Base-by-base conservation (phyloP, 1,140 invertebrate genomes). In the Macrostomum lignano region DNA sequence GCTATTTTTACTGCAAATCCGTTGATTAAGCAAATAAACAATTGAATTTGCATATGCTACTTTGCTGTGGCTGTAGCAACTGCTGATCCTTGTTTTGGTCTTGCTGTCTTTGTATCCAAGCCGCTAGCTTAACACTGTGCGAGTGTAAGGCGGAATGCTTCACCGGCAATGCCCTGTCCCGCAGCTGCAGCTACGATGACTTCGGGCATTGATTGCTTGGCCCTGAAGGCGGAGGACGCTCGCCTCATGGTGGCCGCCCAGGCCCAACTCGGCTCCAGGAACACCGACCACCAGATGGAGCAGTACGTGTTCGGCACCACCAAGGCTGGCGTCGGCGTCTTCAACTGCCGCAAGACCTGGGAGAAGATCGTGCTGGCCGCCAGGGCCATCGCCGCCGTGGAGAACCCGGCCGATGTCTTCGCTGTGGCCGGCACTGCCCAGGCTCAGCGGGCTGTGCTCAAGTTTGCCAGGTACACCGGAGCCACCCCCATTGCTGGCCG, bases 401-500 rank as follows among this genome's bases (percentile, higher is more conserved):
- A 96, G 58, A 82, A 94, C 47, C 74, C 84, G 14, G 71, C 75
- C 37, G 91, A 98, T 56, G 70, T 84, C 1, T 93, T 79, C 60
- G 84, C 88, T 33, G 88, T 98, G 48, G 91, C 84, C 37, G 77
- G 79, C 17, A 67, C 78, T 46, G 69, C 73, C n/a, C 77, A 74
- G 51, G 86, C 84, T 15, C 91, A 98, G 62, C 66, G 91, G 43
- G 91, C 86, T 42, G 81, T 96, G 2, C 62, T 98, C 7, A 98
- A 98, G 64, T 98, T 88, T 58, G 81, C 86, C n/a, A 68, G 74
- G 28, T 78, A 93, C 52, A 93, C 84, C 45, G 84, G 88, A 32
- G 79, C 86, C 25, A 93, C 81, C 3, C 76, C 86, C 2, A 91
- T 96, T 64, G 86, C 91, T 59, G 88, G 88, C 46, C 71, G 91